Evolutionary conservation across 2,888 invertebrate species (phyloP).

Genomic region (Lasioglossum pauxillum): DNA sequence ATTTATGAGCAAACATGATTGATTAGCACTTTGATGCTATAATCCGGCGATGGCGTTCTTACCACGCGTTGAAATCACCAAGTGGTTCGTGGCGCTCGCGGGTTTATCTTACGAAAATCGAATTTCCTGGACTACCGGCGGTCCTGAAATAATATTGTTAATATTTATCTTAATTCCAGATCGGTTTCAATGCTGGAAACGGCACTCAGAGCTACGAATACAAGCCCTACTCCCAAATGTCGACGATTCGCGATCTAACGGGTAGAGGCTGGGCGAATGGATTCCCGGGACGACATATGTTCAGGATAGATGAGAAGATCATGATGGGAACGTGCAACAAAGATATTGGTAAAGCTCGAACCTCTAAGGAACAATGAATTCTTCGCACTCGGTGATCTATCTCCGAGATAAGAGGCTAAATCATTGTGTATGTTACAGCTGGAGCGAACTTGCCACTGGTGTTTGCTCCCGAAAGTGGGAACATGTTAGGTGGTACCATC

Average conservation of each 20-base stretch:
- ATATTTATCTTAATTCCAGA: slow-evolving; percentile 84
- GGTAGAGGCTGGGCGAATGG: slow-evolving; percentile 95
- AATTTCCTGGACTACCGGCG: background rate
- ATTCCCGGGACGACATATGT: slow-evolving; percentile 96
- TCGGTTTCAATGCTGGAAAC: slow-evolving; percentile 98
- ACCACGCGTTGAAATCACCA: background rate
- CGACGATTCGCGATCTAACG: slow-evolving; percentile 93
- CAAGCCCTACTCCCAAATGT: slow-evolving; percentile 94
- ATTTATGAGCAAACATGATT: background rate
- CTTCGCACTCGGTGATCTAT: background rate
- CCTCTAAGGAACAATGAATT: background rate
- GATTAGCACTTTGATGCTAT: background rate
- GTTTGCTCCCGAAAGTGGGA: slow-evolving; percentile 97
- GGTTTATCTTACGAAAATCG: background rate
- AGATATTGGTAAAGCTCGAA: slow-evolving; percentile 89
- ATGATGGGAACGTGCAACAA: slow-evolving; percentile 97
- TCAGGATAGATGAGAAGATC: slow-evolving; percentile 97
- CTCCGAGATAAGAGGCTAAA: background rate
- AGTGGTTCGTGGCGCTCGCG: background rate
- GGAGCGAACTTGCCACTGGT: slow-evolving; percentile 92
- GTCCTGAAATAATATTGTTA: background rate
- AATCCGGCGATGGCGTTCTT: background rate
- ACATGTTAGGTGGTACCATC: slow-evolving; percentile 98
- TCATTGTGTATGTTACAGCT: slow-evolving; percentile 85
- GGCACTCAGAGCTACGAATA: slow-evolving; percentile 96